Evolutionary conservation across 2,797 vertebrate genomes (phyloP).

Genomic region (Hemibagrus guttatus): DNA sequence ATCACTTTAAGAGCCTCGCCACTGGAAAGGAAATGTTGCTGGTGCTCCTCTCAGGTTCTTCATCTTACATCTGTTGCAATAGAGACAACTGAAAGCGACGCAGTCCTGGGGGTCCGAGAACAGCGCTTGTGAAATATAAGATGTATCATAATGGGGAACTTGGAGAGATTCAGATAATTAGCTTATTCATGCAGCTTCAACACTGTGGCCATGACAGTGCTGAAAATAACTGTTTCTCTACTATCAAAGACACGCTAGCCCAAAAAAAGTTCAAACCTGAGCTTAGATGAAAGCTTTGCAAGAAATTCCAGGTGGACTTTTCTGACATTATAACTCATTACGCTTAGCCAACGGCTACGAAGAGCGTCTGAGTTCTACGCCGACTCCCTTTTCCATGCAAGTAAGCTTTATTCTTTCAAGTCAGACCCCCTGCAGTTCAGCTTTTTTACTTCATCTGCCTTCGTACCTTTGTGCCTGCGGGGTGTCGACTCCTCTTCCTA

Average conservation of each 20-base stretch:
- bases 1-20: not conserved
- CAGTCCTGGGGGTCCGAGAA: not conserved
- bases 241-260: not conserved
- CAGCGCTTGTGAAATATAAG: not conserved
- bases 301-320: conserved; percentile 16
- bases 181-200: not conserved
- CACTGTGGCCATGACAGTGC: no score
- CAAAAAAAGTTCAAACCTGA: not conserved
- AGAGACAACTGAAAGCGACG: not conserved
- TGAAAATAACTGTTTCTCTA: not conserved
- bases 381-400: not conserved
- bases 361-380: not conserved
- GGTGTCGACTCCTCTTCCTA: not conserved
- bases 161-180: not conserved
- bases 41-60: not conserved
- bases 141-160: not conserved
- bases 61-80: not conserved
- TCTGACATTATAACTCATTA: conserved; percentile 24
- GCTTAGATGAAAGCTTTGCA: conserved; percentile 16
- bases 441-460: conserved; percentile 13
- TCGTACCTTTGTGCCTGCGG: conserved; percentile 16
- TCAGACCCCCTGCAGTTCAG: conserved; percentile 11
- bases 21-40: not conserved
- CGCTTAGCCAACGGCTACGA: not conserved
- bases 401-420: conserved; percentile 24